Evolutionary conservation across 23 tunicate species (phyloP).

Genomic region (Aplidium turbinatum): DNA sequence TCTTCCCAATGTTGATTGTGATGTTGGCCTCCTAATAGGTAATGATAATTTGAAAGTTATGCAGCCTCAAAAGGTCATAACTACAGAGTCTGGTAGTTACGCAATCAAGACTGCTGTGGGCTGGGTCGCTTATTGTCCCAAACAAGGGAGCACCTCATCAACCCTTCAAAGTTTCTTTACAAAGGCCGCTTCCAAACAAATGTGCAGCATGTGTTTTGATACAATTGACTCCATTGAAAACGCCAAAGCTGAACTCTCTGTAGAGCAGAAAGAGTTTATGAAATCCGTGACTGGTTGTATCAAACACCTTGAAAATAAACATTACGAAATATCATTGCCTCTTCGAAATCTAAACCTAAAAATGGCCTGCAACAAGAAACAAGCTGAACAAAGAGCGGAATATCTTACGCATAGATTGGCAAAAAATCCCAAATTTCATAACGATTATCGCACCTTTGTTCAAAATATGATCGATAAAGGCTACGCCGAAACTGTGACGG

Average conservation of each 20-base stretch:
- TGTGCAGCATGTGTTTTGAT: constrained; percentile 31
- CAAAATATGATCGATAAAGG: constrained; percentile 43
- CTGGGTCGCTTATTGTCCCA: constrained; percentile 37
- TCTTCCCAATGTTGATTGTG: constrained; percentile 1
- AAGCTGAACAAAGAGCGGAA: constrained; percentile 40
- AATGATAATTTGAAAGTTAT: constrained; percentile 16
- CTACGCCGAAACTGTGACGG: too few relatives aligned
- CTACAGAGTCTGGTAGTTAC: constrained; percentile 13
- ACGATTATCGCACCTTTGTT: constrained; percentile 31
- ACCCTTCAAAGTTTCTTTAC: too few relatives aligned
- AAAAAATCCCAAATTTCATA: constrained; percentile 10
- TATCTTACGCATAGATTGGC: constrained; percentile 24
- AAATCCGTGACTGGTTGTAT: constrained; percentile 14
- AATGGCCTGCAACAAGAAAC: constrained; percentile 32
- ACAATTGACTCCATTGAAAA: constrained; percentile 31
- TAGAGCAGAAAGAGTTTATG: constrained; percentile 35
- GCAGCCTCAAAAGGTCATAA: constrained; percentile 35
- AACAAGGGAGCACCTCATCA: neutral
- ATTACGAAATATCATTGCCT: constrained; percentile 43
- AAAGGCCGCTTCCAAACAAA: constrained; percentile 13
- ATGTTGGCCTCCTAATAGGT: constrained; percentile 25
- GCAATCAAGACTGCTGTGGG: constrained; percentile 43
- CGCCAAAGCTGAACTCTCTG: constrained; percentile 41
- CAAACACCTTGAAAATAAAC: constrained; percentile 18
- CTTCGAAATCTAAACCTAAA: constrained; percentile 2